These are phyloP conservation scores for Solenopsis fugax DNA, from an alignment of 1,140 invertebrate genomes.

Conservation along the genomic window DNA sequence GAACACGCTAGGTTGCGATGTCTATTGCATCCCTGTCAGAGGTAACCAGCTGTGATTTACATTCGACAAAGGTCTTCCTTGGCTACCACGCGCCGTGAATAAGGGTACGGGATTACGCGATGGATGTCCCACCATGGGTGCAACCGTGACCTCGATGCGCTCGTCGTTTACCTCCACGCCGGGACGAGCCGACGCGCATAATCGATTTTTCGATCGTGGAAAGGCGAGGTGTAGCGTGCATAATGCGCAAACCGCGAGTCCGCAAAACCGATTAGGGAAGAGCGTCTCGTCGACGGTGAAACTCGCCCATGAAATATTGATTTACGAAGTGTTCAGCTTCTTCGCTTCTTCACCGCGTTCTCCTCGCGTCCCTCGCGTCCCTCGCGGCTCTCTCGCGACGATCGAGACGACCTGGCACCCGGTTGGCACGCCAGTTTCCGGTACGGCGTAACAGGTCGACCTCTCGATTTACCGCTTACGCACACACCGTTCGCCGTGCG, in stretches of 20 bases:
- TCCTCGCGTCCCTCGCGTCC: no score
- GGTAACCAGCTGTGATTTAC: conserved; percentile 27
- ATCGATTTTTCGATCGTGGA: conserved; percentile 60
- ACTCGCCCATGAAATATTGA: conserved; percentile 48
- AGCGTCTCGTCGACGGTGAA: conserved; percentile 28
- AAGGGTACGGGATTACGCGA: conserved; percentile 15
- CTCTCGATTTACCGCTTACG: conserved; percentile 10
- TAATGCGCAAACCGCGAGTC: conserved; percentile 21
- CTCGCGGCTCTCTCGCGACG: conserved; percentile 10
- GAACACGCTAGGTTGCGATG: not conserved
- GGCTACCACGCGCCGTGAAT: conserved; percentile 41
- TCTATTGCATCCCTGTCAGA: conserved; percentile 13
- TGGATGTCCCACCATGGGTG: not conserved
- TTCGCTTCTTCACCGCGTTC: not conserved
- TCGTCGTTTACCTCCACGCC: not conserved
- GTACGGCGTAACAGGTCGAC: conserved; percentile 43
- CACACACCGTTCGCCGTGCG: not conserved
- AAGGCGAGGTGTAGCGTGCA: conserved; percentile 9
- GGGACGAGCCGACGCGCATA: conserved; percentile 40
- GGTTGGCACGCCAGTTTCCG: not conserved
- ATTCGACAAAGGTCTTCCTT: conserved; percentile 41
- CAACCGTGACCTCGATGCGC: conserved; percentile 65
- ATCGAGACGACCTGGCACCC: not conserved
- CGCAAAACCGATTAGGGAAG: conserved; percentile 26
- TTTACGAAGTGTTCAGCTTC: conserved; percentile 19